A percentile compares a stretch with the other conserved stretches of the same genome.
phyloP scores from a whole-genome alignment of 1,140 invertebrate genomes.

The Drosophila dunni region DNA sequence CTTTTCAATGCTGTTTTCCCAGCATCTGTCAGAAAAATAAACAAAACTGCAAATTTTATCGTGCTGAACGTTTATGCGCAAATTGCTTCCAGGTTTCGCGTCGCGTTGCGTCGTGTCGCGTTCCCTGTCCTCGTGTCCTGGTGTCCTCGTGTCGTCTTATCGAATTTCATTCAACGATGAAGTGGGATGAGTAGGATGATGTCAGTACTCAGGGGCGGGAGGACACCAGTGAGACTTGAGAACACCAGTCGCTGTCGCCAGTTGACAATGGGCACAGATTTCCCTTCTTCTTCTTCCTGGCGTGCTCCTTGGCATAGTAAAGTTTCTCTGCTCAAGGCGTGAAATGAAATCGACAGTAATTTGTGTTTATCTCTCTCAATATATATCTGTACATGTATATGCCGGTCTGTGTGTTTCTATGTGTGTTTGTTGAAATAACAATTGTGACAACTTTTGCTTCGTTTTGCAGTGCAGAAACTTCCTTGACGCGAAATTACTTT shows the following conservation, averaged over 20 bases:
- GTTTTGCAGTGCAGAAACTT: constrained; percentile 45
- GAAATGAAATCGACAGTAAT: constrained; percentile 83
- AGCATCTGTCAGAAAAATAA: constrained; percentile 79
- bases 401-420: constrained; percentile 19
- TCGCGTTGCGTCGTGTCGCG: constrained; percentile 37
- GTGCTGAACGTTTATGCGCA: constrained; percentile 80
- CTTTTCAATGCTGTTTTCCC: constrained; percentile 44
- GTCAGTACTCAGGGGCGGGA: constrained; percentile 18
- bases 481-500: constrained; percentile 72
- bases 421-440: constrained; percentile 64
- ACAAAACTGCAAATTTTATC: constrained; percentile 83
- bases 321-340: constrained; percentile 80
- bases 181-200: constrained; percentile 34
- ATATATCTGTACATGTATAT: constrained; percentile 24
- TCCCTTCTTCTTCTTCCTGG: constrained; percentile 3
- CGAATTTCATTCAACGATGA: constrained; percentile 63
- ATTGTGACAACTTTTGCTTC: constrained; percentile 71
- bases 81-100: constrained; percentile 79
- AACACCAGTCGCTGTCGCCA: constrained; percentile 29
- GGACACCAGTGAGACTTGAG: constrained; percentile 19
- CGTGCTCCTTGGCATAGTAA: constrained; percentile 59
- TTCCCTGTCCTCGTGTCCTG: constrained; percentile 53
- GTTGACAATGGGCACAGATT: constrained; percentile 43
- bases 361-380: constrained; percentile 67
- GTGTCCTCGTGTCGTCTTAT: constrained; percentile 65